phyloP scores from a whole-genome alignment of 1,140 invertebrate species.

The Acromyrmex echinatior region DNA sequence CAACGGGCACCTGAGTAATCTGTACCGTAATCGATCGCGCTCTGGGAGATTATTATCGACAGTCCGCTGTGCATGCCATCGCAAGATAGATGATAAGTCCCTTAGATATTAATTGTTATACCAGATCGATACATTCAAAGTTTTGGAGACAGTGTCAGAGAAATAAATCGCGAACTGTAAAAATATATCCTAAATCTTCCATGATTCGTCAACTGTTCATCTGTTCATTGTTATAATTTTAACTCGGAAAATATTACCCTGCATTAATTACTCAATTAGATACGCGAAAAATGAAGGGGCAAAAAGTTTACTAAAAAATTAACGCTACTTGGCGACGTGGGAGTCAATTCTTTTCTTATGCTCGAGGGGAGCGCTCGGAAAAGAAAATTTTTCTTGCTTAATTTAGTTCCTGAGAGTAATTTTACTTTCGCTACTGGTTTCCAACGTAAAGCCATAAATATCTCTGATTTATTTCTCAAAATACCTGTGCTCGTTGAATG shows the following conservation, averaged over 20 bases:
- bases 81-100: conserved; percentile 18
- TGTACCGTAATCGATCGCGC: conserved; percentile 73
- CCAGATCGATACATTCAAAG: conserved; percentile 21
- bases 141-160: not conserved
- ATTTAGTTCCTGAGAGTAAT: conserved; percentile 10
- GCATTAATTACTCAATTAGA: conserved; percentile 55
- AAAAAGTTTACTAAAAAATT: conserved; percentile 21
- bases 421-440: conserved; percentile 31
- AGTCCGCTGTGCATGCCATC: not conserved
- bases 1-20: conserved; percentile 78
- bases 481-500: conserved; percentile 4
- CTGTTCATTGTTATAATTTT: conserved; percentile 7
- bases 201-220: conserved; percentile 34
- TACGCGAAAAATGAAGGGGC: not conserved
- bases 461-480: conserved; percentile 23
- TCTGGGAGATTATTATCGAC: conserved; percentile 78
- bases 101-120: conserved; percentile 37
- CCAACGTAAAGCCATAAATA: not conserved
- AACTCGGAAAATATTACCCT: conserved; percentile 40
- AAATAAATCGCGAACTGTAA: not conserved
- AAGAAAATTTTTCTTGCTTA: conserved; percentile 27
- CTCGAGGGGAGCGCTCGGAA: not conserved
- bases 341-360: conserved; percentile 35
- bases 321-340: not conserved
- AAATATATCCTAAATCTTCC: not conserved